Evolutionary conservation across 2,888 invertebrate genomes (phyloP).

Genomic region (Eupithecia abbreviata): DNA sequence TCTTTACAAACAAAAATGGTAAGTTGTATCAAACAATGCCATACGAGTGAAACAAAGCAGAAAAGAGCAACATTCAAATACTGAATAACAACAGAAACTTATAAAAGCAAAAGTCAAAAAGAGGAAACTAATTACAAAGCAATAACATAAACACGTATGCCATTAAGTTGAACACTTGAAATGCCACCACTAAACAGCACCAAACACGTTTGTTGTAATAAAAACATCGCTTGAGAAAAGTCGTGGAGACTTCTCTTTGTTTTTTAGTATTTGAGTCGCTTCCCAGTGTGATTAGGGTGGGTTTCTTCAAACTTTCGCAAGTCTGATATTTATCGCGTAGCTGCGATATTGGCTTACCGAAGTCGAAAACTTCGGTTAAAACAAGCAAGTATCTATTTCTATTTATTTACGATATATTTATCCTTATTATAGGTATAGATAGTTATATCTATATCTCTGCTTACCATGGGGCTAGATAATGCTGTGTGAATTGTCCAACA

Average conservation of each 20-base stretch:
- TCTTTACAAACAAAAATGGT: neutral
- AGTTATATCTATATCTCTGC: too few species aligned
- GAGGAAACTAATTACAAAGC: slow-evolving; percentile 26
- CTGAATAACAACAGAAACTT: neutral
- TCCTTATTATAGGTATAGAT: too few species aligned
- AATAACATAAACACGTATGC: slow-evolving; percentile 26
- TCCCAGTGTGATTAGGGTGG: slow-evolving; percentile 33
- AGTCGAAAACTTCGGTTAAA: neutral
- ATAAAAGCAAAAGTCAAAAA: slow-evolving; percentile 8
- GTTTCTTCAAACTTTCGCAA: neutral
- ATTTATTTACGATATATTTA: too few species aligned
- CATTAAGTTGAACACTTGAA: slow-evolving; percentile 32
- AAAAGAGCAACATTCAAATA: neutral
- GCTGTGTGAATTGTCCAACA: too few species aligned
- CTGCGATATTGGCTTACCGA: neutral
- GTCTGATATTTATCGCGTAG: neutral
- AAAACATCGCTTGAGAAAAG: slow-evolving; percentile 31
- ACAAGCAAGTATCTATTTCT: neutral
- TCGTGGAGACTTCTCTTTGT: slow-evolving; percentile 38
- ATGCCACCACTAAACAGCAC: slow-evolving; percentile 28
- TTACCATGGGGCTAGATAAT: too few species aligned
- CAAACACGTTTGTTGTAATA: slow-evolving; percentile 27
- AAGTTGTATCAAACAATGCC: neutral
- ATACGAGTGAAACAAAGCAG: neutral
- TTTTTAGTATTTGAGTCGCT: slow-evolving; percentile 35